phyloP scores from a whole-genome alignment of 35 echinoderm and acorn worm species.

The Holothuria glaberrima region DNA sequence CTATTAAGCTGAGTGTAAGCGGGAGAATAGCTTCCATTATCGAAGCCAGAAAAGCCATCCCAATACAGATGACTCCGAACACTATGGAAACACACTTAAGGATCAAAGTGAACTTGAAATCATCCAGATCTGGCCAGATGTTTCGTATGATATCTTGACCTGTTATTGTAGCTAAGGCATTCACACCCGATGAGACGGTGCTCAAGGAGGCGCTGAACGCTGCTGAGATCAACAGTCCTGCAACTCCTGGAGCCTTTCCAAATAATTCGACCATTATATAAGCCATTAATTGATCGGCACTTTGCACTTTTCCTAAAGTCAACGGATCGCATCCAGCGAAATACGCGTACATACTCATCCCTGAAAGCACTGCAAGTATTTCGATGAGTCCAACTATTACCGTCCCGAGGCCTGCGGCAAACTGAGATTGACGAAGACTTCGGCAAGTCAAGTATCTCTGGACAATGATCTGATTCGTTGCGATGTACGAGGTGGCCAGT shows the following conservation, averaged over 20 bases:
- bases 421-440: background rate
- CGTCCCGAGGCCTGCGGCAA: background rate
- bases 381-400: background rate
- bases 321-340: slow-evolving; percentile 32
- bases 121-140: background rate
- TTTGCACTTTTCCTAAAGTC: background rate
- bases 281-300: slow-evolving; percentile 29
- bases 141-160: slow-evolving; percentile 32
- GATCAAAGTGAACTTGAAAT: slow-evolving; percentile 31
- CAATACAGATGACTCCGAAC: background rate
- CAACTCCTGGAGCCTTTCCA: background rate
- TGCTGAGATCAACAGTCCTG: slow-evolving; percentile 6
- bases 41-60: slow-evolving; percentile 26
- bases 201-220: slow-evolving; percentile 20
- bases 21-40: background rate
- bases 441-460: slow-evolving; percentile 35
- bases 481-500: background rate
- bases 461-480: slow-evolving; percentile 38
- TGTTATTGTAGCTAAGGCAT: slow-evolving; percentile 36
- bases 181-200: slow-evolving; percentile 52
- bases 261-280: slow-evolving; percentile 23
- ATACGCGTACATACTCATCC: slow-evolving; percentile 39
- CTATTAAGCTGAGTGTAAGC: background rate
- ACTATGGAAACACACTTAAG: slow-evolving; percentile 25
- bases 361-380: background rate